Base-by-base conservation (phyloP, 2,113 vertebrate genomes). In the Gadus chalcogrammus region DNA sequence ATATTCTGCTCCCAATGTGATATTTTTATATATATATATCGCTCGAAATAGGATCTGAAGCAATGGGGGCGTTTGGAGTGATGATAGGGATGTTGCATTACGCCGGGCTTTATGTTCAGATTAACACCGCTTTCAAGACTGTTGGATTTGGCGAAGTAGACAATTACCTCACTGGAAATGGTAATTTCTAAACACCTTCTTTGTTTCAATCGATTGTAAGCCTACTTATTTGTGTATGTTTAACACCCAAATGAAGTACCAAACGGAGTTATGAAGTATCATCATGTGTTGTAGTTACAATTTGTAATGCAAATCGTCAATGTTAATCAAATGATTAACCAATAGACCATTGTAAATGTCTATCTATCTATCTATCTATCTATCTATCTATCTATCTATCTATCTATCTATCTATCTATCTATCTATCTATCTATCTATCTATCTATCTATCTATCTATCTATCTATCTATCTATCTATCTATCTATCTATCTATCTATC, bases 101-200 rank as follows among this genome's bases (percentile, higher is more conserved):
- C 85, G 87, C 92, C 84, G 95, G 94, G 93, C 92, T 97, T 93
- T 95, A 92, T 88, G 75, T 95, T 84, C 94, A 95, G 91, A 91
- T 95, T 89, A 93, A 90, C 82, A 89, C 90, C 48, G 91, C 93
- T 86, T 89, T 93, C 73, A 86, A 82, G 60, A 85, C 91, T 78
- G 88, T 79, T 66, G 89, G 82, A 78, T 81, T 90, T 66, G 81
- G 80, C 35, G 91, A 93, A 74, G 90, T 92, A 91, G 92, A 94
- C 78, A 92, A 93, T 77, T 92, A 85, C 72, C 73, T 93, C 77
- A 89, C 91, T 74, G 93, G 93, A 84, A 94, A 94, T 80, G 94
- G 94, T 95, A 88, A 91, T 92, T 90, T 48, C 8, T 48, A 9
- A 48, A 72, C 35, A 53, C 69, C 28, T 65, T 17, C 6, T 18